Percentiles rank a stretch among this genome's conserved stretches.
phyloP scores from a whole-genome alignment of 35 echinoderm and acorn worm genomes.

The Stichopus chloronotus region DNA sequence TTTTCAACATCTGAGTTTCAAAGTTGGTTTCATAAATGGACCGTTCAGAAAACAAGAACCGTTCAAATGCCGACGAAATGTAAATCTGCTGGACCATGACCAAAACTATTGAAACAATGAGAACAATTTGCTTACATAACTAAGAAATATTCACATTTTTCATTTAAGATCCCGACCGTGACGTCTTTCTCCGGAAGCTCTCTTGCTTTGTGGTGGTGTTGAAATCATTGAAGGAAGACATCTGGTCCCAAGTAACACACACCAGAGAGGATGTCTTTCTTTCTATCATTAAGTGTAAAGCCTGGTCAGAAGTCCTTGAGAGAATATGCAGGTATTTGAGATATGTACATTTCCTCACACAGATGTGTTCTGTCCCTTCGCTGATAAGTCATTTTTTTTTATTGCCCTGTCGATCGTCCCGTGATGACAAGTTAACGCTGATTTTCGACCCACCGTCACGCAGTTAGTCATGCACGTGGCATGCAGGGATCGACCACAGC shows the following conservation, averaged over 20 bases:
- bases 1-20: no score
- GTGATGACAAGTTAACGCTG: no score
- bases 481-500: no score
- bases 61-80: no score
- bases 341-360: not conserved
- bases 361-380: not conserved
- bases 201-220: constrained; percentile 27
- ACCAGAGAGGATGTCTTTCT: not conserved
- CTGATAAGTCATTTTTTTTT: not conserved
- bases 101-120: no score
- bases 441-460: no score
- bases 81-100: no score
- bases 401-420: no score
- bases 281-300: constrained; percentile 14
- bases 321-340: not conserved
- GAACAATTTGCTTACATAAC: no score
- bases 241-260: not conserved
- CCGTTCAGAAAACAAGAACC: no score
- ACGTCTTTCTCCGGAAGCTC: not conserved
- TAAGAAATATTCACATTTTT: not conserved
- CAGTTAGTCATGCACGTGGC: no score
- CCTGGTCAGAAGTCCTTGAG: not conserved
- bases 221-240: not conserved
- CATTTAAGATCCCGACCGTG: not conserved
- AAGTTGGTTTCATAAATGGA: no score